Conservation (phyloP, 2,888 invertebrate genomes). For the Suillia variegata region DNA sequence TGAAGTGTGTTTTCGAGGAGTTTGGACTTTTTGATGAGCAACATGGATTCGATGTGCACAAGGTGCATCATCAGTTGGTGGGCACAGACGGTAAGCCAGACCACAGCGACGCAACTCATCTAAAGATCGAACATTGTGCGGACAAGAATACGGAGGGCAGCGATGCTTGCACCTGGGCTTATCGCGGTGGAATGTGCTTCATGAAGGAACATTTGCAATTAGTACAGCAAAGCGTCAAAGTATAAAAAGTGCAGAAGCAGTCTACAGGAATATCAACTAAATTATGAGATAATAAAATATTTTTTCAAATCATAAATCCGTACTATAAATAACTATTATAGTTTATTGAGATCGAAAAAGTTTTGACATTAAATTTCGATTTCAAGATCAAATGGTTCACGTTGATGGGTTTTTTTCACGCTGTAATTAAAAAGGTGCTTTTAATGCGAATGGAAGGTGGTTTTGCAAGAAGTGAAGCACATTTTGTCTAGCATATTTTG, state of each 20-base stretch:
- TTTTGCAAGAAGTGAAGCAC: no score
- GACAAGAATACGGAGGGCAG: slow-evolving; percentile 48
- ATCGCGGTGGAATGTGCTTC: slow-evolving; percentile 56
- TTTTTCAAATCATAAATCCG: no score
- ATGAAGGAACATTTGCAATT: slow-evolving; percentile 46
- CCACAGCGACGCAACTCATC: slow-evolving; percentile 49
- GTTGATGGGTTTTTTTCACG: no score
- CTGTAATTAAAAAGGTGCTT: no score
- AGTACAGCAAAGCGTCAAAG: slow-evolving; percentile 49
- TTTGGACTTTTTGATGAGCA: slow-evolving; percentile 54
- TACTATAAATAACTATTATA: no score
- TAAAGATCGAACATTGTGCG: slow-evolving; percentile 51
- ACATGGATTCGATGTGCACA: slow-evolving; percentile 54
- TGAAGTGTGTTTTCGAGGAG: slow-evolving; percentile 56
- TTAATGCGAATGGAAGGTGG: no score
- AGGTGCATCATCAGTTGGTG: slow-evolving; percentile 53
- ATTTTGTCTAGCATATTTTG: no score
- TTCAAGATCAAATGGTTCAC: no score
- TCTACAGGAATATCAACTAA: not conserved
- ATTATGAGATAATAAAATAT: no score
- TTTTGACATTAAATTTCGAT: no score
- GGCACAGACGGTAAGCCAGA: slow-evolving; percentile 39
- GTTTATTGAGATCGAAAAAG: no score
- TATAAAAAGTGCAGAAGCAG: no score
- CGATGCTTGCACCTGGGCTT: slow-evolving; percentile 54